phyloP scores from a whole-genome alignment of 2,888 invertebrate genomes.

The Diarsia brunnea region DNA sequence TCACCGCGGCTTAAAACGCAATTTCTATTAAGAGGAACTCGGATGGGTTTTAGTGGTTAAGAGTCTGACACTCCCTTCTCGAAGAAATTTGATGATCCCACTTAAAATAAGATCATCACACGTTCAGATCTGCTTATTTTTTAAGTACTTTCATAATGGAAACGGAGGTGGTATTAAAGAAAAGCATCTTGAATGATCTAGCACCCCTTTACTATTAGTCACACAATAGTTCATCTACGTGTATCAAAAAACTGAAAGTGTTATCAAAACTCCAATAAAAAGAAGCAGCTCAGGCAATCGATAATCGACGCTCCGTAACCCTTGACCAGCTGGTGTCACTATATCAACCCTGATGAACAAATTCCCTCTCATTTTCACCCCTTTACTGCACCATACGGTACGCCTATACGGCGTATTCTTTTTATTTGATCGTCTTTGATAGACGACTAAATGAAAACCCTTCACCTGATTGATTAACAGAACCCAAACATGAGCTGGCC shows the following conservation, averaged over 20 bases:
- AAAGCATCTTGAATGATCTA: background rate
- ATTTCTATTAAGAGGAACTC: too few relatives aligned
- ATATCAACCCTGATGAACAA: conserved; percentile 2
- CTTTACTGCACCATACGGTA: conserved; percentile 37
- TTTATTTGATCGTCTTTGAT: conserved; percentile 54
- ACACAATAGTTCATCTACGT: background rate
- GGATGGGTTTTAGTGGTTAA: too few relatives aligned
- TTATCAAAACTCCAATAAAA: background rate
- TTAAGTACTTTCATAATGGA: background rate
- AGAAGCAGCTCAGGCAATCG: background rate
- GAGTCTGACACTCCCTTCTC: too few relatives aligned
- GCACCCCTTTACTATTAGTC: background rate
- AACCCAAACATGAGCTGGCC: conserved; percentile 62
- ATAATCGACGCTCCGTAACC: background rate
- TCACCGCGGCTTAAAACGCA: too few relatives aligned
- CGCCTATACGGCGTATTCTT: conserved; percentile 7
- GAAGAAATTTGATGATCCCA: too few relatives aligned
- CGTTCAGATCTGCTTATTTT: background rate
- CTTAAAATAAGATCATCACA: too few relatives aligned
- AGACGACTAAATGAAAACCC: conserved; percentile 57
- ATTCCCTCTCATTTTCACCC: conserved; percentile 44
- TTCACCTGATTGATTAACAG: conserved; percentile 67
- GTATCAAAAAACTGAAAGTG: background rate
- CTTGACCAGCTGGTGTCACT: conserved; percentile 18
- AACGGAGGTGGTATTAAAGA: background rate